Evolutionary conservation across 2,113 vertebrate genomes (phyloP).

Genomic region (Sprattus sprattus): DNA sequence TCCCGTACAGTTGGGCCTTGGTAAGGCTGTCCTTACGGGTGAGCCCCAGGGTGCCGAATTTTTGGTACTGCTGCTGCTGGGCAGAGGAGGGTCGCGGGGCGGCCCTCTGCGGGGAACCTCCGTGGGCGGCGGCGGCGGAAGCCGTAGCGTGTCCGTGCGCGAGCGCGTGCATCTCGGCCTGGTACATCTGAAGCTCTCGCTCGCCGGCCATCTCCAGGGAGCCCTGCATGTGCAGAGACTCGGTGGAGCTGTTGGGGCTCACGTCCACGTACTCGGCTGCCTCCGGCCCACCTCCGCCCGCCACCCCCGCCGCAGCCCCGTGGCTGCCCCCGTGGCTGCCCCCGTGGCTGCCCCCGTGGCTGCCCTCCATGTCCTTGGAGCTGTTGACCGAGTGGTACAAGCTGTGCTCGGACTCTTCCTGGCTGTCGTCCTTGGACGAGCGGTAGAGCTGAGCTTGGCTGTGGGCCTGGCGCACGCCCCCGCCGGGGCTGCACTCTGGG

Average conservation of each 20-base stretch:
- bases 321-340: neutral
- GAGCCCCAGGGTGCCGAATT: constrained; percentile 86
- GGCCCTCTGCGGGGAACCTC: constrained; percentile 69
- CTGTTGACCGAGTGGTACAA: constrained; percentile 80
- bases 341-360: neutral
- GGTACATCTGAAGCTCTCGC: constrained; percentile 85
- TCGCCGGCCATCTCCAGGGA: constrained; percentile 84
- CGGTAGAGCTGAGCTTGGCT: constrained; percentile 76
- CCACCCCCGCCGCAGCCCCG: constrained; percentile 52
- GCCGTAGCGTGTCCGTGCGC: constrained; percentile 69
- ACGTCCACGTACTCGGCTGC: constrained; percentile 77
- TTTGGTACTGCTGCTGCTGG: constrained; percentile 83
- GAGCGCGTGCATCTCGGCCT: constrained; percentile 80
- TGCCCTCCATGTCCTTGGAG: constrained; percentile 77
- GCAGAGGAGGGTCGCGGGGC: constrained; percentile 55
- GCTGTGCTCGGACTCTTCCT: constrained; percentile 81
- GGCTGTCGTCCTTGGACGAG: constrained; percentile 78
- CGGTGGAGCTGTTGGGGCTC: constrained; percentile 87
- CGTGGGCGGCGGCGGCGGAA: constrained; percentile 65
- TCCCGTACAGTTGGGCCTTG: constrained; percentile 96
- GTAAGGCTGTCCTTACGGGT: constrained; percentile 97
- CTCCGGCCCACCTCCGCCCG: constrained; percentile 62
- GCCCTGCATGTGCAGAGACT: constrained; percentile 82
- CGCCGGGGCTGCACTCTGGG: constrained; percentile 76
- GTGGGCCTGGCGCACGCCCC: constrained; percentile 69